Percentiles rank a stretch among this genome's conserved stretches.
Evolutionary conservation across 2,888 invertebrate species (phyloP).

Genomic region (Octonoba sinensis): DNA sequence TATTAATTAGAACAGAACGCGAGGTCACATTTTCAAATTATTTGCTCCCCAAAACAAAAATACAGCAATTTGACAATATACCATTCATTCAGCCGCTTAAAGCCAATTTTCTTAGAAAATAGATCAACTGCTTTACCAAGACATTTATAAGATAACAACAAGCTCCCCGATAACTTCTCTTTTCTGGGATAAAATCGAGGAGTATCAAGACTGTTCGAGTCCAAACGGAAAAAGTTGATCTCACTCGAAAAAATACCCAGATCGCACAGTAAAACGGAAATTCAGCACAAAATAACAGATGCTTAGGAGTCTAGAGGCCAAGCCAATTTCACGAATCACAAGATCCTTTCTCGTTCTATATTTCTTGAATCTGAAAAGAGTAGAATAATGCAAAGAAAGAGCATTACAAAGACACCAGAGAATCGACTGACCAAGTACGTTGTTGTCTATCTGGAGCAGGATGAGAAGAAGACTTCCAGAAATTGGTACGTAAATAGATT

Average conservation of each 20-base stretch:
- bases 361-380: background rate
- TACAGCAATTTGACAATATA: no score
- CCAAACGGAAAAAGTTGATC: background rate
- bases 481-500: slow-evolving; percentile 4
- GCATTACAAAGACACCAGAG: background rate
- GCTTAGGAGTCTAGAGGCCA: slow-evolving; percentile 16
- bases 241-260: no score
- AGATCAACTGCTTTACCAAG: no score
- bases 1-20: no score
- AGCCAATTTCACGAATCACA: slow-evolving; percentile 38
- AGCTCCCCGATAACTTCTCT: no score
- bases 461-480: background rate
- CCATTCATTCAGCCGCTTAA: no score
- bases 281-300: slow-evolving; percentile 12
- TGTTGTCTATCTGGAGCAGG: background rate
- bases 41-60: no score
- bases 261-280: background rate
- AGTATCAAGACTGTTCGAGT: slow-evolving; percentile 1
- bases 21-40: no score
- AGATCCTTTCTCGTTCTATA: background rate
- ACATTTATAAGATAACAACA: no score
- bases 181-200: no score
- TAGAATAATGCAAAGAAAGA: slow-evolving; percentile 19
- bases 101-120: no score
- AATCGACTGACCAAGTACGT: slow-evolving; percentile 12